phyloP scores from a whole-genome alignment of 1,140 invertebrate genomes.

The Leguminivora glycinivorella region DNA sequence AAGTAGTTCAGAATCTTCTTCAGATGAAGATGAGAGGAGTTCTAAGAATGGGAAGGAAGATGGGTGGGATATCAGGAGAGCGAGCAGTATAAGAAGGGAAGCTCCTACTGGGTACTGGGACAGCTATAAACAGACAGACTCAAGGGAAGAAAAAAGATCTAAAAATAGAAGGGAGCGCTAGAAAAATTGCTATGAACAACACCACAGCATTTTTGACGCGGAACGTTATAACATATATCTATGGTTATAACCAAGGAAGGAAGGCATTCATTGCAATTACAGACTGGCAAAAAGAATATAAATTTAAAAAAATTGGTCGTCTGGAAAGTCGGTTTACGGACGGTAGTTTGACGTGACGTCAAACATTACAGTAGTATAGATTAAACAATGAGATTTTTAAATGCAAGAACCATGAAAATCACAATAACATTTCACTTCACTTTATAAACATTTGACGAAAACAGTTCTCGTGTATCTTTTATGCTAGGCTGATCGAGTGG shows the following conservation, averaged over 20 bases:
- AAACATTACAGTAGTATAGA: no score
- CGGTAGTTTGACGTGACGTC: no score
- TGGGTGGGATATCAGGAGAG: conserved; percentile 27
- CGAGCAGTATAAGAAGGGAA: conserved; percentile 24
- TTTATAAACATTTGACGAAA: no score
- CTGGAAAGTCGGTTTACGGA: no score
- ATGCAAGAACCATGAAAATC: no score
- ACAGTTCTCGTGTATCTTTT: no score
- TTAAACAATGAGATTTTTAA: no score
- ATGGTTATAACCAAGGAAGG: background rate
- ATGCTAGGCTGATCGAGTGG: no score
- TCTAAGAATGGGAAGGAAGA: conserved; percentile 18
- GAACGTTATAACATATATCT: no score
- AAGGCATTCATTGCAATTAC: background rate
- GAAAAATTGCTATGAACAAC: background rate
- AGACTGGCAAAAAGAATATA: no score
- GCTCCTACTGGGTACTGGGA: background rate
- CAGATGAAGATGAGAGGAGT: conserved; percentile 26
- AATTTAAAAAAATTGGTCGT: no score
- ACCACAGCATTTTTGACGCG: background rate
- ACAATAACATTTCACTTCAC: no score
- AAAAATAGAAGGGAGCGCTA: conserved; percentile 30
- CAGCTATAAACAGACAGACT: conserved; percentile 11
- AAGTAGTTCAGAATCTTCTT: conserved; percentile 1
- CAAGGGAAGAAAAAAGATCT: conserved; percentile 22